Conservation (phyloP, 2,797 vertebrate genomes). For the Sebastes steindachneri region DNA sequence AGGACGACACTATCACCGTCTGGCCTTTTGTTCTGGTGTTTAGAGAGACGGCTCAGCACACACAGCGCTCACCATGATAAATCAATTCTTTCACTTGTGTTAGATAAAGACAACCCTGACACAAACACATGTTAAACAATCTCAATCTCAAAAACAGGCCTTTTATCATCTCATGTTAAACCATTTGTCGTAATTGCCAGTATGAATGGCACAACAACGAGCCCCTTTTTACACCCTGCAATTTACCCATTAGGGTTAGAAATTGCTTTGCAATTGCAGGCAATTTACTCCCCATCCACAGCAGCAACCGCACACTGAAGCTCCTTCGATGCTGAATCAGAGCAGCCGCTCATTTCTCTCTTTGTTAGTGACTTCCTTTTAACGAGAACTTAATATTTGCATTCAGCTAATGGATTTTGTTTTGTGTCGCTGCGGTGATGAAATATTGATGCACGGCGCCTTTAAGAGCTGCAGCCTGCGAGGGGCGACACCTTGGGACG, state of each 20-base stretch:
- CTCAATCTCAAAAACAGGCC: slow-evolving; percentile 5
- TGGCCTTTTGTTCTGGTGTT: slow-evolving; percentile 54
- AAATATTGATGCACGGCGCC: slow-evolving; percentile 50
- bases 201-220: slow-evolving; percentile 43
- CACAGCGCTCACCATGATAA: slow-evolving; percentile 5
- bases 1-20: slow-evolving; percentile 38
- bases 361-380: slow-evolving; percentile 26
- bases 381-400: slow-evolving; percentile 25
- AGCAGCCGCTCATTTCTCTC: background rate
- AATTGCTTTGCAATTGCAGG: slow-evolving; percentile 67
- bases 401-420: slow-evolving; percentile 42
- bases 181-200: slow-evolving; percentile 57
- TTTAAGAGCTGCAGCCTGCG: slow-evolving; percentile 64
- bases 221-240: slow-evolving; percentile 48
- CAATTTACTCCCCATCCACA: slow-evolving; percentile 48
- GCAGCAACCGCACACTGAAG: slow-evolving; percentile 13
- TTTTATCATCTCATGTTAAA: slow-evolving; percentile 45
- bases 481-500: slow-evolving; percentile 56
- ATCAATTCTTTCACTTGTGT: slow-evolving; percentile 35
- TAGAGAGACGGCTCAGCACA: slow-evolving; percentile 8
- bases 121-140: slow-evolving; percentile 22
- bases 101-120: slow-evolving; percentile 16
- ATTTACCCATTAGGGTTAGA: slow-evolving; percentile 72
- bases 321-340: slow-evolving; percentile 14
- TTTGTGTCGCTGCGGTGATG: slow-evolving; percentile 30